These are phyloP conservation scores for Deroplatys truncata DNA, from an alignment of 2,888 invertebrate genomes.

Conservation along the genomic window DNA sequence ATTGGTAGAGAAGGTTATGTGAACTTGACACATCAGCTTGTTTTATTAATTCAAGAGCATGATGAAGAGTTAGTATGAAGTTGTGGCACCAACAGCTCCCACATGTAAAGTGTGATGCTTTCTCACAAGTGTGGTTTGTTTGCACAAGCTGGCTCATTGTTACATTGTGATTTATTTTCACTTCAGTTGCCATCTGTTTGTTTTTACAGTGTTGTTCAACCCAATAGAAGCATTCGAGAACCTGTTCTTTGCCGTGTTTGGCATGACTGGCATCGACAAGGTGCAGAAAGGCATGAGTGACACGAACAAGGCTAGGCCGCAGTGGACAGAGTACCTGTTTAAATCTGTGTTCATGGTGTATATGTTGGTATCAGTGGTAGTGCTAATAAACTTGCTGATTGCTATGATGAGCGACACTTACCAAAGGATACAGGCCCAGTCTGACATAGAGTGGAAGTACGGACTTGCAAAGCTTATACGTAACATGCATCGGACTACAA, in stretches of 20 bases:
- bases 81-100: no score
- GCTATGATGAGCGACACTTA: constrained; percentile 99
- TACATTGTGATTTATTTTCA: background rate
- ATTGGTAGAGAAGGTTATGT: no score
- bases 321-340: constrained; percentile 82
- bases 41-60: no score
- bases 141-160: background rate
- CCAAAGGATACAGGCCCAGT: constrained; percentile 98
- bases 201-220: constrained; percentile 79
- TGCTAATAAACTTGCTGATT: constrained; percentile 97
- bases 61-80: no score
- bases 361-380: constrained; percentile 96
- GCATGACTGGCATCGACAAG: constrained; percentile 84
- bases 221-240: constrained; percentile 92
- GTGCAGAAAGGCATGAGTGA: constrained; percentile 57
- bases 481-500: constrained; percentile 96
- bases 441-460: constrained; percentile 99
- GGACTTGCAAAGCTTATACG: constrained; percentile 96
- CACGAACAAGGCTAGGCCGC: constrained; percentile 52
- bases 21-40: no score
- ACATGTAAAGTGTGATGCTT: no score
- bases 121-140: background rate
- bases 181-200: background rate
- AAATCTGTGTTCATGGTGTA: constrained; percentile 87
- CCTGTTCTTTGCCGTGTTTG: constrained; percentile 97